Conservation (phyloP, 2,113 vertebrate genomes). For the Eudyptes chrysolophus region DNA sequence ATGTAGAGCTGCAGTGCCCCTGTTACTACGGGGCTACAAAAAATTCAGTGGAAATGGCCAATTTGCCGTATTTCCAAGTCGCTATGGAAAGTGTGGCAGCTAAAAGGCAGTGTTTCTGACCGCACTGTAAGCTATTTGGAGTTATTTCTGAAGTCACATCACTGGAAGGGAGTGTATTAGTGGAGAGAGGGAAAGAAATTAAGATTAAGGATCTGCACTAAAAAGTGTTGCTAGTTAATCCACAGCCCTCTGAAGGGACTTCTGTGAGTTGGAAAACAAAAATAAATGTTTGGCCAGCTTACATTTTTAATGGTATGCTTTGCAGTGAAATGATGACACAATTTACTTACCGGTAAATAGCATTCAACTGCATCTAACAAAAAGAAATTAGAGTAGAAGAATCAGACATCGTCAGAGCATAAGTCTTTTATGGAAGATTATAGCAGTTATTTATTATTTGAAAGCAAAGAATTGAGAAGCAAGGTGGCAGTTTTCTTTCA, state of each 20-base stretch:
- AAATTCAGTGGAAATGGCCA: not conserved
- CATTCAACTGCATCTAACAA: conserved; percentile 40
- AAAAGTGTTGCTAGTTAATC: not conserved
- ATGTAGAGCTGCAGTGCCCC: not conserved
- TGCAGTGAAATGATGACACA: conserved; percentile 32
- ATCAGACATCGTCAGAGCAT: conserved; percentile 22
- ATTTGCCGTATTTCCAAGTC: not conserved
- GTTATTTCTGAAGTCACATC: not conserved
- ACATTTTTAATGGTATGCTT: not conserved
- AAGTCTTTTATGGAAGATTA: conserved; percentile 23
- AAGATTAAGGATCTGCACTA: not conserved
- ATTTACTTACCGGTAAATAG: conserved; percentile 51
- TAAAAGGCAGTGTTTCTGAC: not conserved
- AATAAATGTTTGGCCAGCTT: conserved; percentile 8
- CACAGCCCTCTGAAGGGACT: not conserved
- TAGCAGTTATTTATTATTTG: conserved; percentile 53
- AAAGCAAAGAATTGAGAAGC: conserved; percentile 39
- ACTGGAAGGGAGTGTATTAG: not conserved
- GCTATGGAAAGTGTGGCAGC: not conserved
- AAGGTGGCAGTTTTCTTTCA: conserved; percentile 42
- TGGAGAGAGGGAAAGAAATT: not conserved
- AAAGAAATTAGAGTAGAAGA: conserved; percentile 52
- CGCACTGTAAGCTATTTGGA: not conserved
- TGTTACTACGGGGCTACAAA: not conserved
- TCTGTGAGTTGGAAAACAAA: not conserved